These are phyloP conservation scores for Dipodomys merriami DNA, from an alignment of 2,113 vertebrate species.

Conservation along the genomic window DNA sequence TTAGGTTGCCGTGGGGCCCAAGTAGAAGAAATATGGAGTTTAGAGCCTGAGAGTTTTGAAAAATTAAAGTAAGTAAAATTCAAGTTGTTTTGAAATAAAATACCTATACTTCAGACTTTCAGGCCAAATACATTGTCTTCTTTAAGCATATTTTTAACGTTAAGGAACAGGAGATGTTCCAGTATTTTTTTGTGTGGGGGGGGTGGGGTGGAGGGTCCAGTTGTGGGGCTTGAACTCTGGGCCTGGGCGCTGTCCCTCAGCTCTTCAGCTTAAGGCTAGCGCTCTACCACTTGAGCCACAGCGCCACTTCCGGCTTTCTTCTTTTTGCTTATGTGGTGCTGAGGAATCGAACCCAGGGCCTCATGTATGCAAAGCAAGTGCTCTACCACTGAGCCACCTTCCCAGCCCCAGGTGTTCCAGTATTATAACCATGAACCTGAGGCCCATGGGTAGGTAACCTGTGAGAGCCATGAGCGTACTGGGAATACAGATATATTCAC, in stretches of 20 bases:
- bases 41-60: conserved; percentile 98
- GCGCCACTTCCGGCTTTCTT: no score
- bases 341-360: no score
- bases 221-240: no score
- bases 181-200: no score
- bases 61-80: conserved; percentile 93
- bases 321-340: no score
- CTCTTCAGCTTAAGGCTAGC: no score
- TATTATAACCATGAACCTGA: conserved; percentile 28
- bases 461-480: background rate
- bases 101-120: background rate
- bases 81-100: conserved; percentile 30
- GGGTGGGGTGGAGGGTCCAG: no score
- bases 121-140: background rate
- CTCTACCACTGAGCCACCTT: no score
- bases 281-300: no score
- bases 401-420: background rate
- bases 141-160: background rate
- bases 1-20: conserved; percentile 97
- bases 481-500: background rate
- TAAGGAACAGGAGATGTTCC: background rate
- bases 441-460: background rate
- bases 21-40: conserved; percentile 99
- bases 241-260: no score
- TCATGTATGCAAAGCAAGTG: no score